Base-by-base conservation (phyloP, 2,888 invertebrate genomes). In the Phortica magna region DNA sequence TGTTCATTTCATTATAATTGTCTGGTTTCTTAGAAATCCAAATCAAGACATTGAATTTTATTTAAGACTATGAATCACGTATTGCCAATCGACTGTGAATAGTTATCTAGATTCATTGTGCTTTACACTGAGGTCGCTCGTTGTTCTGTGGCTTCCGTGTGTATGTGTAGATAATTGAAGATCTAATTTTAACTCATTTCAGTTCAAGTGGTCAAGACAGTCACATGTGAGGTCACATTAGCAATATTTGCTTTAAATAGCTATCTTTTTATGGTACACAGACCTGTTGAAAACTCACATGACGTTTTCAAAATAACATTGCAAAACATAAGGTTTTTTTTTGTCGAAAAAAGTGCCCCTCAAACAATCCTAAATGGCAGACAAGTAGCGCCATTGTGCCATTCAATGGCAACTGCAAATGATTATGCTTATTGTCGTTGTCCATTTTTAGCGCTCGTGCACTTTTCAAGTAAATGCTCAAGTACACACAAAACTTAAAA, bases 371-470 rank as follows among this genome's bases (percentile, higher is more conserved):
- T 31, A 64, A 64, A 64, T 9, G 12, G 64, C 39, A 31, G 31
- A 31, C 64, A 64, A 31, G 10, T 19, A 6, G 31, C 39, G 17
- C 19, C 64, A 31, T 64, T 64, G 64, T 64, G 31, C 10, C 19
- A 61, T 22, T 61, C 61, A 61, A 19, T 22, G 39, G 39, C 39
- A 64, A 68, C 42, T 43, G 43, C 48, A 43, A 68, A 43, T 68
- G 42, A 68, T 68, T 42, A 68, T 68, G 61, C n/a, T 48, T 48
- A 68, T 48, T 22, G 39, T 39, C 19, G 61, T 22, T 61, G n/a
- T 3, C 10, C 17, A 61, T 61, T 61, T 61, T 61, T 61, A 22
- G 61, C 9, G 19, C 9, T 61, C 4, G 10, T 22, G 22, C n/a
- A 68, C 41, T 19, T n/a, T n/a, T n/a, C n/a, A n/a, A n/a, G n/a